Evolutionary conservation across 2,888 invertebrate genomes (phyloP), one percentile per base, ranked within the genome.

Genomic region (Deilephila elpenor): DNA sequence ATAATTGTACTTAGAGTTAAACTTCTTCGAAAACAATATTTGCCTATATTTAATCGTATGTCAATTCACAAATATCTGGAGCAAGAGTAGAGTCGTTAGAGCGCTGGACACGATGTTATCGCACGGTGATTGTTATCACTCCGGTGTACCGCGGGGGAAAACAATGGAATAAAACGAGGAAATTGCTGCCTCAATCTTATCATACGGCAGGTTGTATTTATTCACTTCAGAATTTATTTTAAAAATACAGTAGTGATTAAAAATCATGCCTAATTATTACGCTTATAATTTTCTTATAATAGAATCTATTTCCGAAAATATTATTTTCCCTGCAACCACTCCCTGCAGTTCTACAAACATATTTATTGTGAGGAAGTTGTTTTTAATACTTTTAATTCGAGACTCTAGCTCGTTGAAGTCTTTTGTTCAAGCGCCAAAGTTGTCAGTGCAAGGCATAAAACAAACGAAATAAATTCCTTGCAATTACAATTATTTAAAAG

Each of bases 401-500:
- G 25, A 51, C 20, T n/a, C 67, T 67, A 51, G 44, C 67, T 67
- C 67, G 67, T 67, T 67, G 67, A 67, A 51, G 17, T 67, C 67
- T 67, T 67, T 67, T 67, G 67, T 67, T 67, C 67, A 17, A 17
- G 14, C n/a, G 67, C 7, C 6, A 51, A 17, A 51, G 51, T 25
- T 51, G 51, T 51, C 51, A 34, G 51, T 51, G 34, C 11, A 64
- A 14, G 14, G 1, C 20, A 20, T 20, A 44, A 44, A 64, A 64
- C n/a, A 5, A 5, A 37, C 11, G 11, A 20, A 44, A 20, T 14
- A 11, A 44, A 44, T 44, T 44, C 44, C 14, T 3, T 44, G 11
- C 2, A 2, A 44, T 44, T 11, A 44, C 3, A 11, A 0, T 44
- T 44, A 0, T 44, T 44, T 44, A 44, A 44, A 44, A 4, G 3